Evolutionary conservation across 2,888 invertebrate genomes (phyloP), one percentile per base, ranked within the genome.

Genomic region (Leptinotarsa rubiginosa): DNA sequence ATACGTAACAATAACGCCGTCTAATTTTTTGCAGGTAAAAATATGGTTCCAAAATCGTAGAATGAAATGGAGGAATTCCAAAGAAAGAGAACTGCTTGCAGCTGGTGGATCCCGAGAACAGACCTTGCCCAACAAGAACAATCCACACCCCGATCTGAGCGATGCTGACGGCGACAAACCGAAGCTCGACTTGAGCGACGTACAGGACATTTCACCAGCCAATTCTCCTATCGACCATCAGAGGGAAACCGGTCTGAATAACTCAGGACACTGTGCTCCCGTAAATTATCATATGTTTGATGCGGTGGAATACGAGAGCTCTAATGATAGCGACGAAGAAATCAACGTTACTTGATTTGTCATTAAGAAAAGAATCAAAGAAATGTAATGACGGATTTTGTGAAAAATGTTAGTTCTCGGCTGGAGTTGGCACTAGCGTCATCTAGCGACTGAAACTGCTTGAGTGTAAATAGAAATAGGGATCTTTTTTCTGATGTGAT

Each of bases 81-180:
- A 98, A 89, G 98, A 98, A 87, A 91, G 98, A 49, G 98, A 98
- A 88, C 91, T 98, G 0, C 89, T 98, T 31, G 97, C 98, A 0
- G 94, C 94, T 22, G 98, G 98, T 0, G 98, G 98, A 2, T 96
- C 97, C 10, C 91, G 98, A 47, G 98, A 98, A 85, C 97, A 97
- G 87, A 98, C 98, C 0, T 89, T 98, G 31, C 98, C 98, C 0
- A 98, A 97, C 88, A 98, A 98, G 87, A 97, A 97, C 89, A 98
- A 97, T 87, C 97, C 97, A 0, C 96, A 97, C 87, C 97, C 97
- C 0, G 97, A 97, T 86, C 89, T 97, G 65, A 97, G 96, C 79
- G 97, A 97, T 86, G 96, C 95, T 1, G 94, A 95, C 84, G 93
- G 93, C 16, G 95, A 96, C 87, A 92, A 94, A 74, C 93, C 93